A percentile compares a stretch with the other conserved stretches of the same genome.
Evolutionary conservation across 2,888 invertebrate genomes (phyloP).

Genomic region (Hyposoter dolosus): DNA sequence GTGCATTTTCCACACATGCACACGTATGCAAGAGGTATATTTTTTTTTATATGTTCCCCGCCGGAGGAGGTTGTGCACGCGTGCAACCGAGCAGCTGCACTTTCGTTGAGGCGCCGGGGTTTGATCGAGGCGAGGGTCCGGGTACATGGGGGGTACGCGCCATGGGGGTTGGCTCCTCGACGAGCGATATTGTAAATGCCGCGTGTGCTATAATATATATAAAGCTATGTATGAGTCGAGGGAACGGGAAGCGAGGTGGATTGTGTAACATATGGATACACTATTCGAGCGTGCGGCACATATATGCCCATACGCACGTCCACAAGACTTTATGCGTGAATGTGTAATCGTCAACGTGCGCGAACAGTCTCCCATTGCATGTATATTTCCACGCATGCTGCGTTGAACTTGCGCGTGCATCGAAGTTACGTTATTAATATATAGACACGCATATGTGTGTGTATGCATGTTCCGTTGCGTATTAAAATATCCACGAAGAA

Average conservation of each 20-base stretch:
- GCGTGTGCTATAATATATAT: conserved; percentile 63
- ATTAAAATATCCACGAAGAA: conserved; percentile 47
- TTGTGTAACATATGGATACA: conserved; percentile 78
- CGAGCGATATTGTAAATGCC: conserved; percentile 79
- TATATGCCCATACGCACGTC: background rate
- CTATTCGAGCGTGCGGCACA: conserved; percentile 47
- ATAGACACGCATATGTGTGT: background rate
- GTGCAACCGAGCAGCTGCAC: conserved; percentile 80
- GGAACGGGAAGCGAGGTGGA: conserved; percentile 60
- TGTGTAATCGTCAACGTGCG: conserved; percentile 48
- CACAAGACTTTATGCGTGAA: conserved; percentile 55
- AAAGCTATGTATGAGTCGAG: conserved; percentile 35
- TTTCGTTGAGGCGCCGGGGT: conserved; percentile 69
- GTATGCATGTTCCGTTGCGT: conserved; percentile 10
- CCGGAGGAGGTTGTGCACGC: conserved; percentile 61
- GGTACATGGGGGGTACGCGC: conserved; percentile 54
- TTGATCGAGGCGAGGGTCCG: conserved; percentile 51
- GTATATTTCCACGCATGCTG: conserved; percentile 35
- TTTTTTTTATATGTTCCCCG: conserved; percentile 13
- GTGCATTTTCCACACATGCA: background rate
- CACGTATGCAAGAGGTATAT: conserved; percentile 2
- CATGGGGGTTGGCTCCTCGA: conserved; percentile 64
- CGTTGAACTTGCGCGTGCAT: conserved; percentile 54
- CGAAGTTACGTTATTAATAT: conserved; percentile 74
- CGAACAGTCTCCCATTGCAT: conserved; percentile 5